Evolutionary conservation across 2,888 invertebrate species (phyloP), one percentile per base, ranked within the genome.

Genomic region (Perithous albicinctus): DNA sequence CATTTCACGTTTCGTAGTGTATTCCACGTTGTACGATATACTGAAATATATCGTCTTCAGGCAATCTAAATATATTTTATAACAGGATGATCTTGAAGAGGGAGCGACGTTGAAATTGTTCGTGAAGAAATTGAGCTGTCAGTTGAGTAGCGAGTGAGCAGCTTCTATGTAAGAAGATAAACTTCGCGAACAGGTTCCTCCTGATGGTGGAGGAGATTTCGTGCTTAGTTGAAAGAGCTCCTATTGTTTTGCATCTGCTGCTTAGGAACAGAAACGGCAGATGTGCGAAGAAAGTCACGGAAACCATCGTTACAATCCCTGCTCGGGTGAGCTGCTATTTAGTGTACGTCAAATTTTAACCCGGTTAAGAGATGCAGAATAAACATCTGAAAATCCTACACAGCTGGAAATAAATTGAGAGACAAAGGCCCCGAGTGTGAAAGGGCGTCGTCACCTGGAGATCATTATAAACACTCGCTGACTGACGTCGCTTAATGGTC

Each of bases 51-150:
- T 56, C 29, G n/a, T 56, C 32, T 6, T n/a, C 4, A 15, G n/a
- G 29, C 7, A 12, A n/a, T 29, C 15, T 26, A 15, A 56, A 29
- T 6, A 32, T 15, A 29, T 59, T 32, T 59, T 29, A 18, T 32
- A 29, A 15, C 8, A 35, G 8, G 32, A 15, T 1, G 8, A 18
- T 15, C 12, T 6, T 59, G 35, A 32, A 35, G 32, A 7, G 23
- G 10, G 51, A 51, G 23, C 23, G 5, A 51, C 51, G 51, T 23
- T 51, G 23, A 1, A 18, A 1, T 35, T 35, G 18, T 59, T 59
- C 59, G 32, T 32, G 32, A 35, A 35, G 59, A 32, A 59, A 59
- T 59, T 59, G 15, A 32, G 59, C 18, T 59, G 35, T 35, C 59
- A 8, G 59, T 0, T 59, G 35, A 35, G 59, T 32, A 59, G 35